phyloP scores from a whole-genome alignment of 1,140 invertebrate genomes.

The Augochlora pura region DNA sequence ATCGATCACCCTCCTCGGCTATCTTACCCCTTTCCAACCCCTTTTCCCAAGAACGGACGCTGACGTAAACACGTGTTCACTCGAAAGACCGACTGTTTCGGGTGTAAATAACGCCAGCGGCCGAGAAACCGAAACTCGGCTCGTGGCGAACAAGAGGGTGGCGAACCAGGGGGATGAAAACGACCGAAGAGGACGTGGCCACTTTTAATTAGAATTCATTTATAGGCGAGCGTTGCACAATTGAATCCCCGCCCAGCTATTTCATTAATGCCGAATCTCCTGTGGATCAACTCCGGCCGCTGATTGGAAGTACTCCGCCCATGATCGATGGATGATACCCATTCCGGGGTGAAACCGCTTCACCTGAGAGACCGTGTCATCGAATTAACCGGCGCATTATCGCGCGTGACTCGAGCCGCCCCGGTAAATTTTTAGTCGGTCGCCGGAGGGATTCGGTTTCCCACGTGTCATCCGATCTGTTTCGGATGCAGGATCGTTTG shows the following conservation, averaged over 20 bases:
- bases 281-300: background rate
- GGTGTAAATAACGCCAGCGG: slow-evolving; percentile 18
- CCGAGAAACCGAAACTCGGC: no score
- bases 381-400: background rate
- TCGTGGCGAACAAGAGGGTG: no score
- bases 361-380: background rate
- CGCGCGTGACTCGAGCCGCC: background rate
- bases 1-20: slow-evolving; percentile 11
- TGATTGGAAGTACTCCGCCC: background rate
- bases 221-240: background rate
- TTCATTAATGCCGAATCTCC: slow-evolving; percentile 8
- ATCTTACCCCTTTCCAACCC: no score
- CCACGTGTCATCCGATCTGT: no score
- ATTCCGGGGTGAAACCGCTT: background rate
- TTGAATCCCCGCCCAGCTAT: background rate
- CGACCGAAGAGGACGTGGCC: no score
- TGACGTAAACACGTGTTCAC: no score
- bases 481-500: no score
- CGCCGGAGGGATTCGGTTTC: no score
- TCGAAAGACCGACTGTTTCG: background rate
- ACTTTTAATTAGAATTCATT: slow-evolving; percentile 33
- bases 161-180: background rate
- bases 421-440: no score
- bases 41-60: no score
- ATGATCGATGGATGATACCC: background rate